phyloP scores from a whole-genome alignment of 1,140 invertebrate species.

The Pogonognathellus flavescens region DNA sequence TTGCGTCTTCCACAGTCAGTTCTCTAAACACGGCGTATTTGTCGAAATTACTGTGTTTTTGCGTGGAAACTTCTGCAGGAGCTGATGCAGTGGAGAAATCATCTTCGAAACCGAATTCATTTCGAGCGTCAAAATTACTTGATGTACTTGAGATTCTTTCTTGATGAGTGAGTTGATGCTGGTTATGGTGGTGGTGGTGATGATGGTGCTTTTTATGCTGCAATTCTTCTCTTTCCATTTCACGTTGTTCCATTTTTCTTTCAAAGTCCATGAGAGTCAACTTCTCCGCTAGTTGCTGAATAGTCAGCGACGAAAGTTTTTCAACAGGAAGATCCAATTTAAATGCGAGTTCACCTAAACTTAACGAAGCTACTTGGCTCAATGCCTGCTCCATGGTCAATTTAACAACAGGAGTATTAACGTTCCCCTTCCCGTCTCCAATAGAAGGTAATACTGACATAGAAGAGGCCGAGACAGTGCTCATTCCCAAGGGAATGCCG shows the following conservation, averaged over 20 bases:
- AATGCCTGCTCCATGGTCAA: constrained; percentile 73
- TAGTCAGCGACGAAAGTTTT: constrained; percentile 84
- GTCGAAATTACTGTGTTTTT: constrained; percentile 71
- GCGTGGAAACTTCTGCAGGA: constrained; percentile 48
- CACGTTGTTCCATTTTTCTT: constrained; percentile 51
- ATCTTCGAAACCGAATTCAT: constrained; percentile 71
- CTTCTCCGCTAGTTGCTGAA: constrained; percentile 85
- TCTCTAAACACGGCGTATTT: constrained; percentile 89
- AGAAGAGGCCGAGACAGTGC: neutral
- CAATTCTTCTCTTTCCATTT: constrained; percentile 54
- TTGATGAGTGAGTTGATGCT: constrained; percentile 20
- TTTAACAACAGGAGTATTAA: constrained; percentile 42
- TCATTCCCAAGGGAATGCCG: constrained; percentile 38
- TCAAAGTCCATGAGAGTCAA: constrained; percentile 72
- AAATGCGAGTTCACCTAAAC: constrained; percentile 81
- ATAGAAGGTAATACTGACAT: constrained; percentile 25
- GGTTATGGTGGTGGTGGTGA: neutral
- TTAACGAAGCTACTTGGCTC: constrained; percentile 83
- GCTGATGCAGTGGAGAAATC: constrained; percentile 64
- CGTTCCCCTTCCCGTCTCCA: neutral
- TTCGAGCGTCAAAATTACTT: constrained; percentile 74
- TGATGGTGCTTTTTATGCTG: constrained; percentile 2
- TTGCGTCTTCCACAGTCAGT: constrained; percentile 70
- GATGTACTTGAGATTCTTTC: constrained; percentile 68
- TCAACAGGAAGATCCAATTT: constrained; percentile 82